Evolutionary conservation across 2,797 vertebrate genomes (phyloP).

Genomic region (Luscinia luscinia): DNA sequence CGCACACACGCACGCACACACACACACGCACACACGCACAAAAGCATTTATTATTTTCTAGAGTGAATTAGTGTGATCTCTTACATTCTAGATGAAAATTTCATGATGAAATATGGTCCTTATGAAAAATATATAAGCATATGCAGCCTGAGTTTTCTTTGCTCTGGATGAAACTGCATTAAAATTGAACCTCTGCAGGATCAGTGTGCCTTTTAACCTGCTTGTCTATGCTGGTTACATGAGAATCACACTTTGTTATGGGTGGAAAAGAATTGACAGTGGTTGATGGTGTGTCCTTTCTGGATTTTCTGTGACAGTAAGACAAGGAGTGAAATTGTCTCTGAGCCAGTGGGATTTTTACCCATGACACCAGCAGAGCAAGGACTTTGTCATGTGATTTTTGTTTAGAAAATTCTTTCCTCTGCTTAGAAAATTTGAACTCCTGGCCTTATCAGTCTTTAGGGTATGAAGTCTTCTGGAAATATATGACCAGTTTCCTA

Average conservation of each 20-base stretch:
- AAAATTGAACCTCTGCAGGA: not conserved
- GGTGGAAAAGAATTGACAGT: not conserved
- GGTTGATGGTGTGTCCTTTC: not conserved
- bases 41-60: not conserved
- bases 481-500: not conserved
- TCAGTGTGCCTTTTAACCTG: not conserved
- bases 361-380: not conserved
- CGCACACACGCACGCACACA: fast-evolving
- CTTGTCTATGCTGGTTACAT: not conserved
- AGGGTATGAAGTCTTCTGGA: not conserved
- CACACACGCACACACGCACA: too few species aligned
- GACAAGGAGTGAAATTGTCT: not conserved
- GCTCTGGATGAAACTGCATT: not conserved
- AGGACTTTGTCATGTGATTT: not conserved
- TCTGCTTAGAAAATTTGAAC: not conserved
- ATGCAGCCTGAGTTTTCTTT: not conserved
- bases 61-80: not conserved
- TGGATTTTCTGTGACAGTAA: not conserved
- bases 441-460: not conserved
- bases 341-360: not conserved
- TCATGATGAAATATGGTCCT: not conserved
- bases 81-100: not conserved
- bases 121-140: not conserved
- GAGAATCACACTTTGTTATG: not conserved
- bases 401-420: not conserved